Base-by-base conservation (phyloP, 1,140 invertebrate genomes). In the Riptortus pedestris region DNA sequence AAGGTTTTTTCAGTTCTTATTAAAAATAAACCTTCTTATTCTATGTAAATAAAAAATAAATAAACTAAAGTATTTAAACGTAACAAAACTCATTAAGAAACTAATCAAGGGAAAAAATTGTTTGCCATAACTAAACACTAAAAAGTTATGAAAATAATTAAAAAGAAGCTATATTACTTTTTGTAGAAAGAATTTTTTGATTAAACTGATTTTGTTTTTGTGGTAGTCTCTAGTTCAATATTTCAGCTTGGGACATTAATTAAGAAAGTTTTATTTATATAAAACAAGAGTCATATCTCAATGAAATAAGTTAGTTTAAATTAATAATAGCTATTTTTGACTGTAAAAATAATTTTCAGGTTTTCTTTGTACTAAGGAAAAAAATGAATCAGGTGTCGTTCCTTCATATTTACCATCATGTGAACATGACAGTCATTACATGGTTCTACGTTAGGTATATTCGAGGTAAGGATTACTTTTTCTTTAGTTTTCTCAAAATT, bases 391-490 rank as follows among this genome's bases (percentile, higher is more conserved):
- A 83, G 70, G 77, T 84, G 12, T 77, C 80, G 2, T 82, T 82
- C 66, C 77, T 85, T n/a, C 83, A 84, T 62, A 80, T 83, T 12
- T 83, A 81, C 67, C 82, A 83, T 71, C 83, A 84, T 67, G 77
- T 77, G n/a, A 75, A 79, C 57, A 82, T 80, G 62, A 74, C 74
- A 0, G 18, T 77, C 0, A 76, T 74, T 43, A 77, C 78, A 0
- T 80, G 78, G 79, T 76, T 71, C 22, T 81, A 78, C 51, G 69
- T 80, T 0, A 79, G 79, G 58, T 71, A 76, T 7, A 68, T 79
- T 0, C 79, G 77, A 55, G 76, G 73, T 74, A 76, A 65, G 31
- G 5, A 7, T 24, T 24, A 24, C 2, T 7, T 18, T 27, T 18
- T 55, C 26, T 55, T 12, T 47, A n/a, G 4, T 4, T 47, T 47